Base-by-base conservation (phyloP, 2,113 vertebrate genomes). In the Poeciliopsis turrubarensis region DNA sequence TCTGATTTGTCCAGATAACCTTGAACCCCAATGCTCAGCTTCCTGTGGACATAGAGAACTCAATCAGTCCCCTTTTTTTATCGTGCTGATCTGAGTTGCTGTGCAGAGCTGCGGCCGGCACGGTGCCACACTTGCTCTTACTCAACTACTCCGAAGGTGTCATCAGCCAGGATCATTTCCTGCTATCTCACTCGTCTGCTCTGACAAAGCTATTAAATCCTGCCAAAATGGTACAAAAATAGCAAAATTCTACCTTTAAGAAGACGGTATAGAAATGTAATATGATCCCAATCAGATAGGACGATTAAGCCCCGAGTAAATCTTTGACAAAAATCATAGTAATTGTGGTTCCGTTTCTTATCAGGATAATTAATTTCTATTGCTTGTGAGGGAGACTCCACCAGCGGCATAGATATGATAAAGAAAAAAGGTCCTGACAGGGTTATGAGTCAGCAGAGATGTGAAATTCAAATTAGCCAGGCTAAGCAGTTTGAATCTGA, bases 1-100 rank as follows among this genome's bases (percentile, higher is more conserved):
- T 91, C 87, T 86, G 90, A 92, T 92, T 91, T 88, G 90, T 84
- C 79, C 80, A 85, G 92, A 92, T 94, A 93, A 92, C 92, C 92
- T 92, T 93, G 88, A 90, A 91, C 91, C 89, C 84, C 73, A 73
- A 68, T 25, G 77, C 87, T 81, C 77, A 54, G 86, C 80, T 87
- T 91, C 88, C 90, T 71, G 87, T 83, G 86, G 83, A 81, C 82
- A 72, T 74, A 82, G 63, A 62, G 69, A 73, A 82, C 87, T 84
- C 91, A 91, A 88, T 92, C 92, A 91, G 76, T 83, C 84, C 51
- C 71, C 70, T 78, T 88, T 92, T 92, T 57, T 25, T 57, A 91
- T 92, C 92, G 34, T 65, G 83, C 88, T 86, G 86, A 91, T 93
- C 89, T 84, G 83, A 89, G 80, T 85, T 61, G 68, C 78, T 71